Percentiles rank a stretch among this genome's conserved stretches.
phyloP scores from a whole-genome alignment of 1,140 invertebrate species.

The Helicoverpa armigera region DNA sequence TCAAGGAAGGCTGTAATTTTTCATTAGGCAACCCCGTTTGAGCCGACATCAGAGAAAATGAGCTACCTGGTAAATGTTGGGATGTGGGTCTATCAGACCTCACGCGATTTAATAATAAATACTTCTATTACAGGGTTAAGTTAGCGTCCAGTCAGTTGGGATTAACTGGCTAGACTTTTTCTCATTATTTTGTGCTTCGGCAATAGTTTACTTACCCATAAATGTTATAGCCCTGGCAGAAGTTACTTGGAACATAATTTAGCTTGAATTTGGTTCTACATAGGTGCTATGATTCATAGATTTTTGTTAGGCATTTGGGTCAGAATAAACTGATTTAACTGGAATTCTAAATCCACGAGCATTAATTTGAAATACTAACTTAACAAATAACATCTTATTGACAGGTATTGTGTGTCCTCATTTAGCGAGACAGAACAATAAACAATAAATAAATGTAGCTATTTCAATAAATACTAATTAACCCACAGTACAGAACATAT shows the following conservation, averaged over 20 bases:
- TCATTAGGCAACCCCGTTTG: conserved; percentile 57
- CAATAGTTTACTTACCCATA: too few relatives aligned
- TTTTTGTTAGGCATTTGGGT: too few relatives aligned
- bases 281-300: too few relatives aligned
- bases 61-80: conserved; percentile 17
- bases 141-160: conserved; percentile 1
- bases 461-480: not conserved
- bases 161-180: not conserved
- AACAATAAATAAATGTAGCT: not conserved
- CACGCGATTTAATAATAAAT: conserved; percentile 37
- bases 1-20: conserved; percentile 65
- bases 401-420: not conserved
- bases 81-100: not conserved
- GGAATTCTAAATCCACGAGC: too few relatives aligned
- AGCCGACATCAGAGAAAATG: conserved; percentile 29
- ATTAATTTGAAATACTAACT: too few relatives aligned
- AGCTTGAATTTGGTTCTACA: not conserved
- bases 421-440: conserved; percentile 2
- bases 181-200: too few relatives aligned
- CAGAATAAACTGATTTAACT: too few relatives aligned
- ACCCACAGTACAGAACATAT: not conserved
- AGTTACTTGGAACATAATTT: not conserved
- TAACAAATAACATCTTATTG: too few relatives aligned
- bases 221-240: not conserved
- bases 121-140: conserved; percentile 34